Percentiles rank a stretch among this genome's conserved stretches.
These are phyloP conservation scores for Sebastes cheni DNA, from an alignment of 2,797 vertebrate genomes.

Conservation along the genomic window DNA sequence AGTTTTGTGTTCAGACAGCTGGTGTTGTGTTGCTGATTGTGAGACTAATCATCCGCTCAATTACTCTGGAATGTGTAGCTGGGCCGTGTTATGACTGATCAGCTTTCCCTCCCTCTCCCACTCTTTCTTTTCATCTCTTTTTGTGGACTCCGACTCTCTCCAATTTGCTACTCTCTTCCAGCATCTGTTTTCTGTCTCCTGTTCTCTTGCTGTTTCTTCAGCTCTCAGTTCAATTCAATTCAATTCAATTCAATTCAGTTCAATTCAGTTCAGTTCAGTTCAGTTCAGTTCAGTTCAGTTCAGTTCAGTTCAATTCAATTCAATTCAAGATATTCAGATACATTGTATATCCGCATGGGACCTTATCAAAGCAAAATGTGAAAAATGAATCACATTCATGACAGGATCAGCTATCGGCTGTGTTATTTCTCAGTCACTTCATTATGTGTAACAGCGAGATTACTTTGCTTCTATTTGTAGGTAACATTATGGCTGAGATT, in stretches of 20 bases:
- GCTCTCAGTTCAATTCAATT: background rate
- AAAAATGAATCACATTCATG: background rate
- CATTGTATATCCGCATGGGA: background rate
- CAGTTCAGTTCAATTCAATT: fast-evolving
- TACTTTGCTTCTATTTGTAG: background rate
- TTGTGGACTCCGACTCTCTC: conserved; percentile 11
- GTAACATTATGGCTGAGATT: background rate
- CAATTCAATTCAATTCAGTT: too few relatives aligned
- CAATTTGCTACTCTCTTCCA: conserved; percentile 3
- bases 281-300: fast-evolving
- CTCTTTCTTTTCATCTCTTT: conserved; percentile 53
- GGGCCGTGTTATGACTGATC: conserved; percentile 83
- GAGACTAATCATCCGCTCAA: conserved; percentile 87
- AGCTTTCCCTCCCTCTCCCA: conserved; percentile 47
- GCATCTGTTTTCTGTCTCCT: conserved; percentile 32
- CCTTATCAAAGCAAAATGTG: background rate
- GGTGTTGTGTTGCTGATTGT: conserved; percentile 84
- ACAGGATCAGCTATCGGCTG: background rate
- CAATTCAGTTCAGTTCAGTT: too few relatives aligned
- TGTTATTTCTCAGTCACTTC: background rate
- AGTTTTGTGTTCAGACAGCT: conserved; percentile 83
- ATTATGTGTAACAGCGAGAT: background rate
- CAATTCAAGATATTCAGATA: background rate
- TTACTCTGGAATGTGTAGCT: conserved; percentile 86
- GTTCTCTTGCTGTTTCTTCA: background rate